These are phyloP conservation scores for Arrhopalites spinosus DNA, from an alignment of 2,888 invertebrate genomes.

Conservation along the genomic window DNA sequence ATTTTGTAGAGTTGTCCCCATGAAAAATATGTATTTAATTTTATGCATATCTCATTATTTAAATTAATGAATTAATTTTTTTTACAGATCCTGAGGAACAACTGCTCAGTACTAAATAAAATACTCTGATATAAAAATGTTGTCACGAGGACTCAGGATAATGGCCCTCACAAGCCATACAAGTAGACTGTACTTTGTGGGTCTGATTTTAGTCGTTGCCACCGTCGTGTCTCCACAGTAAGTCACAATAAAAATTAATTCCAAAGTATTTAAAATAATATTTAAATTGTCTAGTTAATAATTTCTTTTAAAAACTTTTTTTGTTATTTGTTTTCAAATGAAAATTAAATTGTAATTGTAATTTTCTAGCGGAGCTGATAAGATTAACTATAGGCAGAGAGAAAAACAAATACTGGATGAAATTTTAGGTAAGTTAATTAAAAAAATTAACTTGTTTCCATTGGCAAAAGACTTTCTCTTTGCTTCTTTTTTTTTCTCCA, in stretches of 20 bases:
- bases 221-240: constrained; percentile 43
- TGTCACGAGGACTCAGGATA: constrained; percentile 28
- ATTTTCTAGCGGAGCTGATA: constrained; percentile 61
- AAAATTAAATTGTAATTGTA: too few relatives aligned
- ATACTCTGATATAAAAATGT: constrained; percentile 32
- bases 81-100: constrained; percentile 38
- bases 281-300: too few relatives aligned
- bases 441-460: too few relatives aligned
- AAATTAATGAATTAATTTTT: too few relatives aligned
- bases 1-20: too few relatives aligned
- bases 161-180: constrained; percentile 31
- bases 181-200: constrained; percentile 42
- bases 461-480: too few relatives aligned
- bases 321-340: background rate
- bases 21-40: background rate
- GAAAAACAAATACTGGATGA: constrained; percentile 93
- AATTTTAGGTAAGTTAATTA: constrained; percentile 70
- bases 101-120: constrained; percentile 13
- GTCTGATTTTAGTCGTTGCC: constrained; percentile 40
- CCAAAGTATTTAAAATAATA: too few relatives aligned
- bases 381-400: constrained; percentile 90
- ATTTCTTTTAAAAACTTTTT: too few relatives aligned
- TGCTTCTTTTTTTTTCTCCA: too few relatives aligned
- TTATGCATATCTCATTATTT: background rate
- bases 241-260: constrained; percentile 31